Conservation (phyloP, 1,140 invertebrate species). For the Drosophila tristis region DNA sequence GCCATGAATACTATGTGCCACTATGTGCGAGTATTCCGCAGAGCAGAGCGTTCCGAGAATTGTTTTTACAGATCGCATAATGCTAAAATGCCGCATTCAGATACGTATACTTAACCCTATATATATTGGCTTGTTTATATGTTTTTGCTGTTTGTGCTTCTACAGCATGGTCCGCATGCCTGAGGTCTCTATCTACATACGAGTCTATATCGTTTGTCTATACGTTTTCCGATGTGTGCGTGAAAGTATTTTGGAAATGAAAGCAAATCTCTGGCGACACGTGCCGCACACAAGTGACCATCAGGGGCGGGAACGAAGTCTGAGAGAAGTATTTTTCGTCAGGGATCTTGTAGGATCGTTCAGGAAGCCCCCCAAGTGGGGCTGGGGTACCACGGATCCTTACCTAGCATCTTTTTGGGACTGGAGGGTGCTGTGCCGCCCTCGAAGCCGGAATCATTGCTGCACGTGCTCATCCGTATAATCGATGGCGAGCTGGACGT, state of each 20-base stretch:
- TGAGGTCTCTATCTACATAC: conserved; percentile 10
- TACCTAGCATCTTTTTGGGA: conserved; percentile 84
- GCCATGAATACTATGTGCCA: too few species aligned
- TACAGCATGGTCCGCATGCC: conserved; percentile 38
- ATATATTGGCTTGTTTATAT: conserved; percentile 25
- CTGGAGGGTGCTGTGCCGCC: conserved; percentile 83
- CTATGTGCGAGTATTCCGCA: too few species aligned
- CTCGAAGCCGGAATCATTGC: conserved; percentile 84
- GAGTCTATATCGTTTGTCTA: conserved; percentile 26
- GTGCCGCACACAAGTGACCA: conserved; percentile 44
- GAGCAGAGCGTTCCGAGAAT: too few species aligned
- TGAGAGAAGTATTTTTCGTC: conserved; percentile 12
- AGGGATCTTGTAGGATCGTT: background rate
- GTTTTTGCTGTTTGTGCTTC: conserved; percentile 11
- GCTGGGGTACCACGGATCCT: conserved; percentile 24
- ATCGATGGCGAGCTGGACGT: conserved; percentile 57
- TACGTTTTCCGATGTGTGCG: conserved; percentile 11
- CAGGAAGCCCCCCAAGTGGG: background rate
- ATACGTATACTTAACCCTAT: too few species aligned
- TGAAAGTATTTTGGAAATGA: conserved; percentile 20
- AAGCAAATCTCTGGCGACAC: conserved; percentile 36
- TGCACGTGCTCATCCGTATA: conserved; percentile 84
- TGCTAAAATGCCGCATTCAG: too few species aligned
- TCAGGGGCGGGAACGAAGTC: background rate
- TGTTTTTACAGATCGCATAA: too few species aligned